Conservation (phyloP, 2,113 vertebrate genomes). For the Tapirus terrestris region DNA sequence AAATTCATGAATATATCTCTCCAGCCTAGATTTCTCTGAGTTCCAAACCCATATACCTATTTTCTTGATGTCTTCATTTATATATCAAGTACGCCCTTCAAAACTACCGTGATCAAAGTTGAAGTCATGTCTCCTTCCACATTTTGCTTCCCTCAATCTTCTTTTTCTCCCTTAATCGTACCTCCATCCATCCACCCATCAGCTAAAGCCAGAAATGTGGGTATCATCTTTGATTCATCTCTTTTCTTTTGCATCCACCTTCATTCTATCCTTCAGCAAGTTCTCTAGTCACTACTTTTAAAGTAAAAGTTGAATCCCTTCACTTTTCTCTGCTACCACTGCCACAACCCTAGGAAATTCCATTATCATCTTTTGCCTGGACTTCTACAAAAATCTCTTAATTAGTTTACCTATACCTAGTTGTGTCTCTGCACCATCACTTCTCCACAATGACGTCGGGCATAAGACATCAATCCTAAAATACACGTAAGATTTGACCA, state of each 20-base stretch:
- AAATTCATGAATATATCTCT: not conserved
- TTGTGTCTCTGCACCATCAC: not conserved
- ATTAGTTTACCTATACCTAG: not conserved
- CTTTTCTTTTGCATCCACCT: not conserved
- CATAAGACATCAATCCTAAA: not conserved
- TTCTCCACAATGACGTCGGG: not conserved
- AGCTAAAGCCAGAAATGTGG: not conserved
- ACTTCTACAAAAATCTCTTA: not conserved
- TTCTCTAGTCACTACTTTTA: not conserved
- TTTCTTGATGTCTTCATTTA: not conserved
- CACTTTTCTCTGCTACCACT: not conserved
- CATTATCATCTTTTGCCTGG: not conserved
- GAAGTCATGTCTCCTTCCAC: not conserved
- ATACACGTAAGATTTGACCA: not conserved
- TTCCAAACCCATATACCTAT: not conserved
- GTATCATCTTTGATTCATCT: not conserved
- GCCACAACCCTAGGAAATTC: not conserved
- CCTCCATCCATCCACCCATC: not conserved
- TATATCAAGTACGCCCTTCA: not conserved
- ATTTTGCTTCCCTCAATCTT: not conserved
- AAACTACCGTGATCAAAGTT: not conserved
- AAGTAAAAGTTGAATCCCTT: not conserved
- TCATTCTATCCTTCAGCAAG: not conserved
- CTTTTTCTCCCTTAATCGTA: not conserved
- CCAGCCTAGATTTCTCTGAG: not conserved